Base-by-base conservation (phyloP, 2,888 invertebrate genomes). In the Eilema depressum region DNA sequence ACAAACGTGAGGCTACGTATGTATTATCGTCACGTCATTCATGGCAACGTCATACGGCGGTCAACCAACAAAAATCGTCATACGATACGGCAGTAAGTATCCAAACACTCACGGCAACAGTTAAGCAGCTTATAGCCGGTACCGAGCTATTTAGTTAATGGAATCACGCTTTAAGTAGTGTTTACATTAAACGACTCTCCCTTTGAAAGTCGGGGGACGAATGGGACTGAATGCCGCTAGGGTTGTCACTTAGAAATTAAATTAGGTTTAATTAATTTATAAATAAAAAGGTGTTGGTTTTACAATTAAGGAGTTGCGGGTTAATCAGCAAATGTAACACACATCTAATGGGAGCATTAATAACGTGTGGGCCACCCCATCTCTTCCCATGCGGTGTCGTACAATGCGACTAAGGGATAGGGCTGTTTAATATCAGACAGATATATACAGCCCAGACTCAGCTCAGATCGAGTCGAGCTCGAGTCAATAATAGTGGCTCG, bases 111-210 rank as follows among this genome's bases (percentile, higher is more conserved):
- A 10, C 7, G 23, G 37, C 37, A 14, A 41, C 23, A n/a, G n/a
- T n/a, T 23, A 33, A 17, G 33, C 10, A 57, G 20, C 53, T 25
- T 25, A 30, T 10, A 33, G 56, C 23, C 8, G 33, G 14, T 23
- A 47, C n/a, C 25, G 0, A 64, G 26, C 11, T 20, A 28, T 64
- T 56, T 37, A 57, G 41, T 30, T 25, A 64, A 41, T 60, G 57
- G 26, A 41, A 67, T 66, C 66, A 53, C 26, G 33, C 57, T 20
- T 17, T 37, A 68, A 65, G 61, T 62, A 76, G 70, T 81, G 83
- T 81, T 81, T 83, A 83, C 83, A 76, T 75, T 76, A 75, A 73
- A 74, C 69, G 70, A 75, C 75, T 82, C 76, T 74, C 64, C 74
- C 70, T 76, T 75, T 70, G 75, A 81, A 68, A 75, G 73, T 74